These are phyloP conservation scores for Osedax frankpressi DNA, from an alignment of 2,888 invertebrate genomes.

Conservation along the genomic window DNA sequence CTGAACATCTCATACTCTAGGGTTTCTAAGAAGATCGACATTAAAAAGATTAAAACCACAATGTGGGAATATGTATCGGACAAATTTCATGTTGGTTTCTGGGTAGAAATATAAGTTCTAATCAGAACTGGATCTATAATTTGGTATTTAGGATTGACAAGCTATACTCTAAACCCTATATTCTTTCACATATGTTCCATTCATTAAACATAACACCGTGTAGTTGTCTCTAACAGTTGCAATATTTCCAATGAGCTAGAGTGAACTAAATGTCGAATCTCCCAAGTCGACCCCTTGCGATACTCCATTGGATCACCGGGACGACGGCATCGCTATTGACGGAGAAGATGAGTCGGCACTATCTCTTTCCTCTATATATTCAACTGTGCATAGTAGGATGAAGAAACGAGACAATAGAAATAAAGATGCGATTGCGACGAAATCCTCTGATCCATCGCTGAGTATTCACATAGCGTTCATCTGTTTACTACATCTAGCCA, in stretches of 20 bases:
- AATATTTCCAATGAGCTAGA: too few species aligned
- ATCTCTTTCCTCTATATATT: not conserved
- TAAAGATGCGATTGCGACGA: not conserved
- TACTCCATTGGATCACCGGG: not conserved
- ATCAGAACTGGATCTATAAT: not conserved
- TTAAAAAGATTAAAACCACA: slow-evolving; percentile 65
- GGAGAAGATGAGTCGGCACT: not conserved
- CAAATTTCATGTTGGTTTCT: not conserved
- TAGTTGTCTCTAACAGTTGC: too few species aligned
- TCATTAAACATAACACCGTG: too few species aligned
- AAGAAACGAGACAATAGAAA: not conserved
- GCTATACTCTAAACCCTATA: too few species aligned
- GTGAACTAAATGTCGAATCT: too few species aligned
- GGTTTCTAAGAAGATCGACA: slow-evolving; percentile 72
- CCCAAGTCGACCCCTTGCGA: too few species aligned
- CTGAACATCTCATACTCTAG: slow-evolving; percentile 66
- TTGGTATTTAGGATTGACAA: not conserved
- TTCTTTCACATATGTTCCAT: too few species aligned
- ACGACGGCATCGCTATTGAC: not conserved
- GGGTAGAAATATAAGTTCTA: not conserved
- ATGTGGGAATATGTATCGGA: slow-evolving; percentile 53
- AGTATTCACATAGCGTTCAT: not conserved
- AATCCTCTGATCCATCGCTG: not conserved
- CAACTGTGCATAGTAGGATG: not conserved
- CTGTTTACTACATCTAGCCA: not conserved